Conservation (phyloP, 2,888 invertebrate species). For the Plutella xylostella region DNA sequence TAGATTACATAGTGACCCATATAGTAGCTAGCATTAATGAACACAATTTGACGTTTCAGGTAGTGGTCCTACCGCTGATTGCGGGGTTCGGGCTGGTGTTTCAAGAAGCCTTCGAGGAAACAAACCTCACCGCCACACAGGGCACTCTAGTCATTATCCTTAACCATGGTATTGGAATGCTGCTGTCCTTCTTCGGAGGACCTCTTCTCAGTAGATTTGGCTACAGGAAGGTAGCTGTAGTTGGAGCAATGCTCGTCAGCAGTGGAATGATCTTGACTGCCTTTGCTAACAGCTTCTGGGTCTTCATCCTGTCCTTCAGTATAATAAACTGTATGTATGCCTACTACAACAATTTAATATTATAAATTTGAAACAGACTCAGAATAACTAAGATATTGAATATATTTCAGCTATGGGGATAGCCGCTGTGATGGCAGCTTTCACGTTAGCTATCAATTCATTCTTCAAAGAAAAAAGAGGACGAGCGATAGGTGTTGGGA, state of each 20-base stretch:
- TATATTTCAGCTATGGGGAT: slow-evolving; percentile 71
- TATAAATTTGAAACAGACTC: not conserved
- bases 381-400: not conserved
- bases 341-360: no score
- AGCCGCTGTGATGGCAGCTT: slow-evolving; percentile 70
- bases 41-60: slow-evolving; percentile 33
- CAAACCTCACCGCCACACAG: slow-evolving; percentile 71
- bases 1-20: no score
- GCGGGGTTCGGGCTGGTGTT: slow-evolving; percentile 76
- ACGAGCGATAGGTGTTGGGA: slow-evolving; percentile 72
- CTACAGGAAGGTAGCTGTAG: slow-evolving; percentile 73
- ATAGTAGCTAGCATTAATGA: no score
- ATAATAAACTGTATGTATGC: slow-evolving; percentile 75
- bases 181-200: slow-evolving; percentile 74
- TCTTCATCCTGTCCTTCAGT: slow-evolving; percentile 75
- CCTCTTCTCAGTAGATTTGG: slow-evolving; percentile 72
- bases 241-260: slow-evolving; percentile 65
- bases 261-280: slow-evolving; percentile 72
- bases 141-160: slow-evolving; percentile 73
- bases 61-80: slow-evolving; percentile 68
- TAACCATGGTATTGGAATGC: slow-evolving; percentile 77
- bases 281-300: slow-evolving; percentile 63
- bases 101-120: slow-evolving; percentile 69
- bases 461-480: slow-evolving; percentile 73
- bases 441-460: slow-evolving; percentile 73